These are phyloP conservation scores for Pollenia labialis DNA, from an alignment of 2,888 invertebrate species.

Conservation along the genomic window DNA sequence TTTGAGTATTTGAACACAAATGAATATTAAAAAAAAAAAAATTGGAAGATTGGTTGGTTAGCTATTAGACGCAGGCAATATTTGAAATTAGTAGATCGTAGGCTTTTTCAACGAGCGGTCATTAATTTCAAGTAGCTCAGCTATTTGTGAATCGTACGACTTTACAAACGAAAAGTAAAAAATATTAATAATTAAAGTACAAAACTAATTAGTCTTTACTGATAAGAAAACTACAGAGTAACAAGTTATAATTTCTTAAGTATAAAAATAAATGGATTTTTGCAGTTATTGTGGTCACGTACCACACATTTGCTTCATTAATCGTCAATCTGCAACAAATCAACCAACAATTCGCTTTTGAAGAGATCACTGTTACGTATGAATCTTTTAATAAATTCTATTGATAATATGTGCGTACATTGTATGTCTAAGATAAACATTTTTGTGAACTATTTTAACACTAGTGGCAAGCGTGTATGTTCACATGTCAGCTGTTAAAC, in stretches of 20 bases:
- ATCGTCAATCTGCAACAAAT: background rate
- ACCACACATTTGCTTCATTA: conserved; percentile 9
- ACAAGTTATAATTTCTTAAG: conserved; percentile 7
- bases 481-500: conserved; percentile 2
- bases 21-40: background rate
- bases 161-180: conserved; percentile 23
- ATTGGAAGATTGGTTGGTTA: conserved; percentile 5
- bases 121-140: background rate
- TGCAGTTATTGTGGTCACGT: conserved; percentile 4
- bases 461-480: background rate
- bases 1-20: conserved; percentile 31
- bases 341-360: conserved; percentile 6
- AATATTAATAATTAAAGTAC: background rate
- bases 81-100: conserved; percentile 64
- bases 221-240: conserved; percentile 17
- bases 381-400: conserved; percentile 10
- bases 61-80: conserved; percentile 11
- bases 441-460: conserved; percentile 6
- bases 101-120: conserved; percentile 33
- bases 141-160: conserved; percentile 23
- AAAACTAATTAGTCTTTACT: conserved; percentile 31
- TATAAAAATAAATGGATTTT: background rate
- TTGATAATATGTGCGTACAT: background rate
- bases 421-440: background rate
- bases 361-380: conserved; percentile 22